Base-by-base conservation (phyloP, 2,888 invertebrate species). In the Eilema griseolum region DNA sequence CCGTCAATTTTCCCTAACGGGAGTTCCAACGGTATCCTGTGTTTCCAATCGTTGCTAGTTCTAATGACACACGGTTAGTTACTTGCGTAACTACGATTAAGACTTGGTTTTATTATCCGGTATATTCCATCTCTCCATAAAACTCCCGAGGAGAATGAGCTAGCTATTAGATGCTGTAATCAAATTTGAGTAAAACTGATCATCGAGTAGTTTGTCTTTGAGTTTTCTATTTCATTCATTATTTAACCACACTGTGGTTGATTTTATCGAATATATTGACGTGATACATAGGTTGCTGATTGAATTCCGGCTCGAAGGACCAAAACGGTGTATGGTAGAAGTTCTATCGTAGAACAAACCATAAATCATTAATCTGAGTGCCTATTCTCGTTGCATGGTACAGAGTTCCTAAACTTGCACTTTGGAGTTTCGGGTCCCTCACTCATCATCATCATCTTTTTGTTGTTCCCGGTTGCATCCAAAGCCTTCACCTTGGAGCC, bases 11-110 rank as follows among this genome's bases (percentile, higher is more conserved):
- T 79, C 81, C 79, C 71, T 85, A 88, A 84, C 89, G 87, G 88
- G 79, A 82, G 74, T 80, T 79, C 79, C 73, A 88, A 86, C 89
- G 86, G 87, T 85, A 85, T 83, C 83, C 81, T 84, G 86, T 81
- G 81, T 85, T 86, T 85, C 81, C 85, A 82, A 85, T 86, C 83
- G 81, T 76, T 85, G 85, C 83, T 69, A 76, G 83, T 68, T 73
- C 70, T 88, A 86, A 89, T 82, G 79, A 83, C 75, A 60, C 69
- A 68, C 70, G 75, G 69, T 77, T 69, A 65, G 52, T 14, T 73
- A 46, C 69, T 77, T 73, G 60, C 68, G 63, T 72, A 79, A 73
- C 71, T 62, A 66, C 70, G 41, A 69, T 60, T 70, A 66, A 66
- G 66, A 67, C 61, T 12, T 63, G 28, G 56, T 69, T 60, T 66